These are phyloP conservation scores for Neogale vison DNA, from an alignment of 2,113 vertebrate genomes.

Conservation along the genomic window DNA sequence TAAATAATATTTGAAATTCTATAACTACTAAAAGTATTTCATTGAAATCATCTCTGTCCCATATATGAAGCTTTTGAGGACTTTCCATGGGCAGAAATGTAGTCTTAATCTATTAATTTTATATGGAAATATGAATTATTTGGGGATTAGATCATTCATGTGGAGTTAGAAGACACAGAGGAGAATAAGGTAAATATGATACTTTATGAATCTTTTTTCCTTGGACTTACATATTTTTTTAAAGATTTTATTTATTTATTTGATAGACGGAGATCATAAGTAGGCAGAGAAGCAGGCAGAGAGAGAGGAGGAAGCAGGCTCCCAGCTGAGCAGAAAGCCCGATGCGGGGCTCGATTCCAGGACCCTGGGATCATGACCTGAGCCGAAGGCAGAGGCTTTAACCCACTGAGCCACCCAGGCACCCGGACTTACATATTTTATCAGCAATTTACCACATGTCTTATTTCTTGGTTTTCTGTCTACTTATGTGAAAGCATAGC, in stretches of 20 bases:
- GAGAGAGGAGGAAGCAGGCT: no score
- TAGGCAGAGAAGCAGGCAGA: no score
- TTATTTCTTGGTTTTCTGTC: neutral
- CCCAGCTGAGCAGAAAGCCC: no score
- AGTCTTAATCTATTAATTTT: neutral
- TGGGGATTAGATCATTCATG: neutral
- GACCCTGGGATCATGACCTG: no score
- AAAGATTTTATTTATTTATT: no score
- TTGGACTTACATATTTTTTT: neutral
- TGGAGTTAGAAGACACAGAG: neutral
- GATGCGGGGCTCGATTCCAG: no score
- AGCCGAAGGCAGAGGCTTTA: no score
- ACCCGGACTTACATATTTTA: neutral
- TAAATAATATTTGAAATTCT: neutral
- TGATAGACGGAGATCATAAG: no score
- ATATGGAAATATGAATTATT: neutral
- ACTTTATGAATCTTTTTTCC: neutral
- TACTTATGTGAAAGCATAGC: neutral
- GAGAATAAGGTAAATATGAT: neutral
- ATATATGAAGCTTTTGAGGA: neutral
- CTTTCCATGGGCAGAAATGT: neutral
- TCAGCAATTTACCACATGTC: neutral
- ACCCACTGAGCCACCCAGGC: no score
- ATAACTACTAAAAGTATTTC: neutral
- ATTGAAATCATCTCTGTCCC: neutral